These are phyloP conservation scores for Entomobrya proxima DNA, from an alignment of 2,888 invertebrate genomes.

Conservation along the genomic window DNA sequence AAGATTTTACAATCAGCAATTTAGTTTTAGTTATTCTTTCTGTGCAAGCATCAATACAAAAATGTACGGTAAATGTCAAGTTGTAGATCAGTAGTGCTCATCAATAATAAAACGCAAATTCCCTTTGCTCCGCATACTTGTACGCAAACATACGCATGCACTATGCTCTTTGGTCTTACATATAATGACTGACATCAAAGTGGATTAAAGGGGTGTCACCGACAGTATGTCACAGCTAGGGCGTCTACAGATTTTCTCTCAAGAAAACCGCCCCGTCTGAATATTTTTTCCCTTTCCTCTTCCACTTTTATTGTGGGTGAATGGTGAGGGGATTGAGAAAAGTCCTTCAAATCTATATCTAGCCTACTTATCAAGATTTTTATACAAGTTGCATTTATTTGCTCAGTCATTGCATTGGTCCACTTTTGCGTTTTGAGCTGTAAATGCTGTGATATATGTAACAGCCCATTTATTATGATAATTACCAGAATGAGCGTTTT, in stretches of 20 bases:
- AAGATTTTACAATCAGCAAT: no score
- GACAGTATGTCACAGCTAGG: slow-evolving; percentile 75
- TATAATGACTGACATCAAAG: slow-evolving; percentile 6
- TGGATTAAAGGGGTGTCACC: slow-evolving; percentile 73
- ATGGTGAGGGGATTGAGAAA: neutral
- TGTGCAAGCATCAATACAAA: neutral
- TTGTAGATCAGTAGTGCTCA: neutral
- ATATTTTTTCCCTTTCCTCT: slow-evolving; percentile 3
- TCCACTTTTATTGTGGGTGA: slow-evolving; percentile 1
- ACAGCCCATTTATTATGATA: no score
- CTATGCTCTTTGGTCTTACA: neutral
- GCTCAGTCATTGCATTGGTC: neutral
- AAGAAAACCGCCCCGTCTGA: slow-evolving; percentile 68
- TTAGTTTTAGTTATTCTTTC: no score
- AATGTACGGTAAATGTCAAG: neutral
- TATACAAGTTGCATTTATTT: neutral
- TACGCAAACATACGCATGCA: neutral
- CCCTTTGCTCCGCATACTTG: neutral
- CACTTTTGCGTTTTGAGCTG: neutral
- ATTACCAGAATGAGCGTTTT: no score
- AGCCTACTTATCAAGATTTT: slow-evolving; percentile 20
- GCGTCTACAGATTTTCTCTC: slow-evolving; percentile 70
- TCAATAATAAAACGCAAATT: neutral
- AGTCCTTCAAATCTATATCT: slow-evolving; percentile 38
- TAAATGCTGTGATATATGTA: neutral